These are phyloP conservation scores for Atrichornis clamosus DNA, from an alignment of 2,113 vertebrate species.

Conservation along the genomic window DNA sequence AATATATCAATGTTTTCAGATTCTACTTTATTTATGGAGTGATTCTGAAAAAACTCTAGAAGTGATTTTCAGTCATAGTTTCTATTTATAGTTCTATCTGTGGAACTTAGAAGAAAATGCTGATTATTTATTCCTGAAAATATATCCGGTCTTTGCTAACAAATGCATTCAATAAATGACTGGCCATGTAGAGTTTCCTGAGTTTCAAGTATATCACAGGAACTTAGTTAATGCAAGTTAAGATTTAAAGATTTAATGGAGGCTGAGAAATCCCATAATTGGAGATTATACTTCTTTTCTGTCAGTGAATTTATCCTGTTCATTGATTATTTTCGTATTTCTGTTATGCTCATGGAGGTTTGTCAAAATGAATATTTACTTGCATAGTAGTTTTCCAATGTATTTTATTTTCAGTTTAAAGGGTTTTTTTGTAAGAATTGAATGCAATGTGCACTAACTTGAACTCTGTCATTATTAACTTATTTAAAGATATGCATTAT, in stretches of 20 bases:
- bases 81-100: not conserved
- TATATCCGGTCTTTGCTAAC: not conserved
- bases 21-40: not conserved
- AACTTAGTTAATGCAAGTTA: slow-evolving; percentile 8
- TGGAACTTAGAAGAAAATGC: not conserved
- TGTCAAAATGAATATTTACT: not conserved
- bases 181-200: not conserved
- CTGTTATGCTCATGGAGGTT: not conserved
- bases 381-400: not conserved
- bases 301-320: not conserved
- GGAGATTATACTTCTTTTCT: slow-evolving; percentile 10
- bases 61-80: not conserved
- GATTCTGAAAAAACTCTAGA: not conserved
- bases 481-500: not conserved
- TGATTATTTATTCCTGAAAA: not conserved
- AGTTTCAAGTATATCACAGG: slow-evolving; percentile 8
- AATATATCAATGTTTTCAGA: not conserved
- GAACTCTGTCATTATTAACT: not conserved
- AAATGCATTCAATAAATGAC: not conserved
- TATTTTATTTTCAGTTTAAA: slow-evolving; percentile 40
- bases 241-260: slow-evolving; percentile 24
- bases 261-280: not conserved
- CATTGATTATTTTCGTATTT: slow-evolving; percentile 39
- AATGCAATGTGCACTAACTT: not conserved
- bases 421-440: not conserved